Evolutionary conservation across 1,140 invertebrate species (phyloP).

Genomic region (Vanessa tameamea): DNA sequence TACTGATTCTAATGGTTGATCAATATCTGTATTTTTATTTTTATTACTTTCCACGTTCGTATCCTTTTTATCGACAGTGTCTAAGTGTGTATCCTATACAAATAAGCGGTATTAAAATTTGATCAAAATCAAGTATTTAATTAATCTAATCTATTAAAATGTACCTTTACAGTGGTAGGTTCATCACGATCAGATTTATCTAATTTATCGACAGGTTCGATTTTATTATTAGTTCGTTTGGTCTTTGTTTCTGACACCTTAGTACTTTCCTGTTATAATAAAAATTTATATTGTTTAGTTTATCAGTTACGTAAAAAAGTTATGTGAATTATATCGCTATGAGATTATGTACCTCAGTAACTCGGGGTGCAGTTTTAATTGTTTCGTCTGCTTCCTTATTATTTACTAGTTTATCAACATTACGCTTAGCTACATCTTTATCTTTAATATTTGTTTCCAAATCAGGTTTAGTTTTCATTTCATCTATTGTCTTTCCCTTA

Average conservation of each 20-base stretch:
- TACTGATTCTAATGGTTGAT: constrained; percentile 34
- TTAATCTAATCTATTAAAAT: not conserved
- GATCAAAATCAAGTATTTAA: not conserved
- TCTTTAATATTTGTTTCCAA: not conserved
- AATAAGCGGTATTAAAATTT: not conserved
- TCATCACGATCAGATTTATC: constrained; percentile 2
- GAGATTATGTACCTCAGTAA: not conserved
- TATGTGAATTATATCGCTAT: not conserved
- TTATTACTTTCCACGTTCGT: not conserved
- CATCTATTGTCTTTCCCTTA: not conserved
- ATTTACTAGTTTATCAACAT: not conserved
- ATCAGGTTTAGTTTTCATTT: not conserved
- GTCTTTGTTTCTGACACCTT: not conserved
- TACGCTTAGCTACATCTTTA: not conserved
- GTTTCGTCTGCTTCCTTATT: not conserved
- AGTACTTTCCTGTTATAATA: not conserved
- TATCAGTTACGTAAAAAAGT: not conserved
- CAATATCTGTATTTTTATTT: constrained; percentile 3
- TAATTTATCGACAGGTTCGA: not conserved
- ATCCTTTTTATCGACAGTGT: constrained; percentile 14
- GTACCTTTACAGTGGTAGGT: not conserved
- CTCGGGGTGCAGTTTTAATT: not conserved
- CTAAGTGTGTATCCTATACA: constrained; percentile 14
- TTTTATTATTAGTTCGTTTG: not conserved
- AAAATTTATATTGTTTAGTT: not conserved